Percentiles rank a stretch among this genome's conserved stretches.
These are phyloP conservation scores for Leptinotarsa texana DNA, from an alignment of 1,140 invertebrate species.

Conservation along the genomic window DNA sequence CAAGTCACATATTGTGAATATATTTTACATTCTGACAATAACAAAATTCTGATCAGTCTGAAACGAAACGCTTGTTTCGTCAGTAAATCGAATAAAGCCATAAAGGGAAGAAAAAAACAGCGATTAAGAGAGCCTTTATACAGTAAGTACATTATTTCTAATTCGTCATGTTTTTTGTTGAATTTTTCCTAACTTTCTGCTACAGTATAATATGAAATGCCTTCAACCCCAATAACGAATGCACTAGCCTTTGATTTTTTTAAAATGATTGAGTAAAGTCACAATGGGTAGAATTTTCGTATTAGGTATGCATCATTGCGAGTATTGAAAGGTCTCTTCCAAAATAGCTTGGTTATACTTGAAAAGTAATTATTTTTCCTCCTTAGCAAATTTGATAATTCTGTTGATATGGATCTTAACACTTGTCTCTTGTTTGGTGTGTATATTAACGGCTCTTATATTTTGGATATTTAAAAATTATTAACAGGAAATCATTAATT, in stretches of 20 bases:
- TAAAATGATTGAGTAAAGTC: background rate
- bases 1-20: slow-evolving; percentile 18
- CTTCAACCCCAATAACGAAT: background rate
- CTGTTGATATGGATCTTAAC: no score
- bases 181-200: background rate
- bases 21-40: slow-evolving; percentile 19
- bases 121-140: background rate
- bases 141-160: slow-evolving; percentile 24
- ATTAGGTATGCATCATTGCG: no score
- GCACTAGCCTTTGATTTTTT: background rate
- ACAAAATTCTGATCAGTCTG: slow-evolving; percentile 3
- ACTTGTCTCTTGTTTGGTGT: no score
- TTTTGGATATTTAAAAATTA: no score
- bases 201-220: background rate
- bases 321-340: no score
- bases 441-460: no score
- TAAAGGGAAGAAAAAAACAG: background rate
- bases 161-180: background rate
- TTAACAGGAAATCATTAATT: no score
- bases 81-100: background rate
- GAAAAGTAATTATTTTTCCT: no score
- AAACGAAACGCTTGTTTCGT: background rate
- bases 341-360: no score
- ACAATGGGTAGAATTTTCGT: background rate
- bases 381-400: no score